Evolutionary conservation across 1,140 invertebrate species (phyloP).

Genomic region (Helicoverpa armigera): DNA sequence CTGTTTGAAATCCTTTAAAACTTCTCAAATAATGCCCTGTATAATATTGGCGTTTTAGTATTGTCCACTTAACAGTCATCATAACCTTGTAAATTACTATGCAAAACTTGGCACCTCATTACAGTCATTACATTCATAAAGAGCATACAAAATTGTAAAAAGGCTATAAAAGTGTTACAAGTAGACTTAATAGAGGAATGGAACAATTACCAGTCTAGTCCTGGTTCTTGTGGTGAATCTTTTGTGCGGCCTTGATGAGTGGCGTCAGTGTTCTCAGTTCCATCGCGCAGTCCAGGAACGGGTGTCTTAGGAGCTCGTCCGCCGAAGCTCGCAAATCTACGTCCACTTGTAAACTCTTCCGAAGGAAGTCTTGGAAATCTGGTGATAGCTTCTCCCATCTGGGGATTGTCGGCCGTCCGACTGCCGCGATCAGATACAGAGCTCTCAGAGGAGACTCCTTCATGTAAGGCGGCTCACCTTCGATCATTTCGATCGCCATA

Average conservation of each 20-base stretch:
- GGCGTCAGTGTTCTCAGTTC: constrained; percentile 95
- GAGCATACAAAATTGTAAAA: constrained; percentile 62
- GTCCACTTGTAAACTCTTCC: constrained; percentile 97
- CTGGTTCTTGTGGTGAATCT: constrained; percentile 90
- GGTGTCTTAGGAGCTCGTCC: constrained; percentile 94
- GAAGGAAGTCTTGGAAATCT: constrained; percentile 94
- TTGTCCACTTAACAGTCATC: constrained; percentile 28
- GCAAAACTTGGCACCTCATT: constrained; percentile 63
- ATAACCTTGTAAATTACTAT: constrained; percentile 45
- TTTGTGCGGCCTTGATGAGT: constrained; percentile 96
- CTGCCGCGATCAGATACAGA: constrained; percentile 98
- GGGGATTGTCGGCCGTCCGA: constrained; percentile 96
- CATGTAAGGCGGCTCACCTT: constrained; percentile 98
- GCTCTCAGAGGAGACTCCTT: constrained; percentile 98
- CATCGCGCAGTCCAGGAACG: constrained; percentile 95
- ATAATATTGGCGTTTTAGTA: constrained; percentile 28
- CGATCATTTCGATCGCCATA: constrained; percentile 99
- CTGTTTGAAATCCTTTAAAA: constrained; percentile 36
- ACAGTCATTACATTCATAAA: constrained; percentile 48
- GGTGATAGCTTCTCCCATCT: constrained; percentile 93
- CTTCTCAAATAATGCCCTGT: constrained; percentile 46
- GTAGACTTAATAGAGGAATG: constrained; percentile 55
- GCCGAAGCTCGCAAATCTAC: constrained; percentile 95
- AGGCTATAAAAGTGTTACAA: constrained; percentile 60
- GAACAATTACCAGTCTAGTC: constrained; percentile 70